Evolutionary conservation across 2,888 invertebrate genomes (phyloP).

Genomic region (Apodemia zela): DNA sequence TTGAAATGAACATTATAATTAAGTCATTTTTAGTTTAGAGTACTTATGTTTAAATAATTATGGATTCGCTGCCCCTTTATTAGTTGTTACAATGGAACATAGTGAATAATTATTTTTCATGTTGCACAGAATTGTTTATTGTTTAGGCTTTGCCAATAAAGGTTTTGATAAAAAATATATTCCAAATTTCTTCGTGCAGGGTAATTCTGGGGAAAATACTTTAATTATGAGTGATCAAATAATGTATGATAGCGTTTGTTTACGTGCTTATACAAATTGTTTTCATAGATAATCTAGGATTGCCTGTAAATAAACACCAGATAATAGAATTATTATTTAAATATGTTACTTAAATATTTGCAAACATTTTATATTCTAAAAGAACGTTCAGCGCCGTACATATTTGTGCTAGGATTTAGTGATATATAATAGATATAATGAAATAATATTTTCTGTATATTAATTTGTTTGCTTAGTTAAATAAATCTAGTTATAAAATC

Average conservation of each 20-base stretch:
- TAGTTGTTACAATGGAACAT: slow-evolving; percentile 29
- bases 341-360: slow-evolving; percentile 12
- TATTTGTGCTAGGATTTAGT: slow-evolving; percentile 6
- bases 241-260: not conserved
- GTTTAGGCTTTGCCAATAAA: slow-evolving; percentile 43
- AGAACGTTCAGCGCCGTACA: not conserved
- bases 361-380: slow-evolving; percentile 4
- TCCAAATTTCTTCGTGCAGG: slow-evolving; percentile 66
- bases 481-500: slow-evolving; percentile 6
- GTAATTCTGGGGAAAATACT: slow-evolving; percentile 46
- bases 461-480: slow-evolving; percentile 12
- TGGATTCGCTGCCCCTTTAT: slow-evolving; percentile 13
- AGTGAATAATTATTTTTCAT: slow-evolving; percentile 33
- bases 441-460: slow-evolving; percentile 12
- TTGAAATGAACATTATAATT: slow-evolving; percentile 1
- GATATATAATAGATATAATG: slow-evolving; percentile 8
- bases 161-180: slow-evolving; percentile 38
- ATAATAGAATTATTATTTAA: slow-evolving; percentile 8
- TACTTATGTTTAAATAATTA: slow-evolving; percentile 1
- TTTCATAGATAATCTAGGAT: slow-evolving; percentile 8
- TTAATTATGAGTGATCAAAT: slow-evolving; percentile 12
- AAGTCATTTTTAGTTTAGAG: slow-evolving; percentile 1
- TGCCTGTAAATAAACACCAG: slow-evolving; percentile 9
- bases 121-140: slow-evolving; percentile 29
- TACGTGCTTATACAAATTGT: not conserved